Evolutionary conservation across 2,888 invertebrate genomes (phyloP).

Genomic region (Dicranocentrus wangi): DNA sequence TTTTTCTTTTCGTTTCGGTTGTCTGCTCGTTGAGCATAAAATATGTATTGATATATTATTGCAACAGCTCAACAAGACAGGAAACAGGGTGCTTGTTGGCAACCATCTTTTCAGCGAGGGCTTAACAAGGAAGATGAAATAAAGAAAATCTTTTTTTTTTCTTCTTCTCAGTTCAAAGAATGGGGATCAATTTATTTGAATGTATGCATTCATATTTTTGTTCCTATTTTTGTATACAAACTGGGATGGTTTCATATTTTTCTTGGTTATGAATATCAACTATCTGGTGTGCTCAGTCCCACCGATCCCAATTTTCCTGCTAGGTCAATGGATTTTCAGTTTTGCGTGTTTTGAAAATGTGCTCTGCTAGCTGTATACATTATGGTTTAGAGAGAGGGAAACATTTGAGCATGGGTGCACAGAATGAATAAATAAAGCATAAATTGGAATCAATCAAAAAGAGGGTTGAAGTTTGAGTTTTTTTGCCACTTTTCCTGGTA

Average conservation of each 20-base stretch:
- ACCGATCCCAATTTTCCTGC: background rate
- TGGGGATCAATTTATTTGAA: constrained; percentile 44
- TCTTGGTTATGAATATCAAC: constrained; percentile 38
- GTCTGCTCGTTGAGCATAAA: constrained; percentile 29
- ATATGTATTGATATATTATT: constrained; percentile 38
- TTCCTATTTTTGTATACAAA: background rate
- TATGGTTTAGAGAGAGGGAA: no score
- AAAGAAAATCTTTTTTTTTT: constrained; percentile 9
- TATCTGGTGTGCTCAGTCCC: background rate
- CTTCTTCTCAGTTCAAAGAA: background rate
- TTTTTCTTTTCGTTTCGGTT: constrained; percentile 22
- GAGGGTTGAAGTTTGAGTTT: no score
- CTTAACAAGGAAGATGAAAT: constrained; percentile 22
- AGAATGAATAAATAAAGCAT: no score
- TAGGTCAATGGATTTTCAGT: constrained; percentile 37
- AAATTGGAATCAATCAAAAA: constrained; percentile 32
- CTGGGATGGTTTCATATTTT: constrained; percentile 19
- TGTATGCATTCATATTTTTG: constrained; percentile 24
- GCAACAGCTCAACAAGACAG: constrained; percentile 38
- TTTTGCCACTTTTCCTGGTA: no score
- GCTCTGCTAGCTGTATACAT: no score
- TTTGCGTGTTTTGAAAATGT: background rate
- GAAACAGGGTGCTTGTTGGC: constrained; percentile 30
- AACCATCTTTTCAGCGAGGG: constrained; percentile 25
- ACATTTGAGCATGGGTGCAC: no score